Evolutionary conservation across 2,113 vertebrate species (phyloP).

Genomic region (Zosterops japonicus): DNA sequence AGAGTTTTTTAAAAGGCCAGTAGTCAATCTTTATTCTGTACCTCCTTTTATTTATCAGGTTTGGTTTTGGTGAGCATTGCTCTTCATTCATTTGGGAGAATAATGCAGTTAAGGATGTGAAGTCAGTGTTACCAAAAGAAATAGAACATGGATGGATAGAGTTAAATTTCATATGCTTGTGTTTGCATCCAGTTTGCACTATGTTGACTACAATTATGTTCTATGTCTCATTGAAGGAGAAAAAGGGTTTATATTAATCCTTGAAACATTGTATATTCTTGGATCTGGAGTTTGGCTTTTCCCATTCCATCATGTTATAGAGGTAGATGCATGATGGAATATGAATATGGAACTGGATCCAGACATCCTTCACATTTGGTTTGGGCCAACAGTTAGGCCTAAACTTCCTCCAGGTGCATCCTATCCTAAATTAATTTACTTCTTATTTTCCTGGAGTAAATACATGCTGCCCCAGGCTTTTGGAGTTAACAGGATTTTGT

Average conservation of each 20-base stretch:
- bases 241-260: not conserved
- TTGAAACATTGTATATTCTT: not conserved
- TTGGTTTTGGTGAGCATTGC: not conserved
- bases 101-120: not conserved
- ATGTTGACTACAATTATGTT: not conserved
- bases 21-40: not conserved
- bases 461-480: not conserved
- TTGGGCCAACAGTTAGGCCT: slow-evolving; percentile 9
- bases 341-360: slow-evolving; percentile 26
- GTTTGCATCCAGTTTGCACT: not conserved
- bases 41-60: not conserved
- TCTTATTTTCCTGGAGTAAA: slow-evolving; percentile 52
- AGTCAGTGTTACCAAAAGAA: not conserved
- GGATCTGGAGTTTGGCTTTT: not conserved
- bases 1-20: not conserved
- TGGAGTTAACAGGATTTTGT: slow-evolving; percentile 21
- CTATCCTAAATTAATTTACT: slow-evolving; percentile 57
- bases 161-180: not conserved
- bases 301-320: not conserved
- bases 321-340: not conserved
- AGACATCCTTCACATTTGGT: slow-evolving; percentile 20
- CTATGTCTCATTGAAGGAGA: not conserved
- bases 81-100: not conserved
- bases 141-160: not conserved
- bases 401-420: slow-evolving; percentile 67